Conservation (phyloP, 2,888 invertebrate genomes). For the Drosophila koepferae region DNA sequence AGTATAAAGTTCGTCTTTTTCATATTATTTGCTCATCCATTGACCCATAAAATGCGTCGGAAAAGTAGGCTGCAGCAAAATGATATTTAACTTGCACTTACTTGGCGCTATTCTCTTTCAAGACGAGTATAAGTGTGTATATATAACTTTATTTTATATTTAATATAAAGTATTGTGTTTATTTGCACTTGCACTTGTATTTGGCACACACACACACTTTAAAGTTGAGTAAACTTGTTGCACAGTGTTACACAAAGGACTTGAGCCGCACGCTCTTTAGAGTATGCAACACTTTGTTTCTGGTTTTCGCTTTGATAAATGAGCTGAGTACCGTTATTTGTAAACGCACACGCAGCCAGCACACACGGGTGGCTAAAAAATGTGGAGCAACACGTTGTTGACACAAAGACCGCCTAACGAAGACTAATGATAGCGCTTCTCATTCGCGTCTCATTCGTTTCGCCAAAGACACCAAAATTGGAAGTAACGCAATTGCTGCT, state of each 20-base stretch:
- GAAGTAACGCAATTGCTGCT: not conserved
- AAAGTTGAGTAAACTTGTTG: constrained; percentile 62
- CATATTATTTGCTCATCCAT: constrained; percentile 38
- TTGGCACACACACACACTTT: constrained; percentile 42
- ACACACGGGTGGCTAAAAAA: constrained; percentile 11
- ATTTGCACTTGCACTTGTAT: constrained; percentile 27
- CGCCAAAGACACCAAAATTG: constrained; percentile 1
- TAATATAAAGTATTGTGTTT: constrained; percentile 1
- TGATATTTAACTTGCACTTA: constrained; percentile 48
- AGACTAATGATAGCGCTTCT: constrained; percentile 74
- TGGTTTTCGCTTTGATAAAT: constrained; percentile 31
- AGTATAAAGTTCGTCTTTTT: not conserved
- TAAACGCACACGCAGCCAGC: constrained; percentile 23
- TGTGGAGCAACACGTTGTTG: constrained; percentile 83
- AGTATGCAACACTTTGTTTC: constrained; percentile 33
- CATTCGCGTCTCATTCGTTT: constrained; percentile 25
- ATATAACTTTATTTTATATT: constrained; percentile 1
- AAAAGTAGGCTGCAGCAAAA: constrained; percentile 48
- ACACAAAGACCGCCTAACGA: constrained; percentile 84
- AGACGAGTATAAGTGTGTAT: not conserved
- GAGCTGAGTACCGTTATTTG: constrained; percentile 16
- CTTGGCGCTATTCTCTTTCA: constrained; percentile 18
- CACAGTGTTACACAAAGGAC: constrained; percentile 35
- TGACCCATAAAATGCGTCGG: constrained; percentile 63
- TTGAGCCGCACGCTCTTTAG: constrained; percentile 8